A percentile compares a stretch with the other conserved stretches of the same genome.
These are phyloP conservation scores for Theristicus caerulescens DNA, from an alignment of 2,113 vertebrate species.

Conservation along the genomic window DNA sequence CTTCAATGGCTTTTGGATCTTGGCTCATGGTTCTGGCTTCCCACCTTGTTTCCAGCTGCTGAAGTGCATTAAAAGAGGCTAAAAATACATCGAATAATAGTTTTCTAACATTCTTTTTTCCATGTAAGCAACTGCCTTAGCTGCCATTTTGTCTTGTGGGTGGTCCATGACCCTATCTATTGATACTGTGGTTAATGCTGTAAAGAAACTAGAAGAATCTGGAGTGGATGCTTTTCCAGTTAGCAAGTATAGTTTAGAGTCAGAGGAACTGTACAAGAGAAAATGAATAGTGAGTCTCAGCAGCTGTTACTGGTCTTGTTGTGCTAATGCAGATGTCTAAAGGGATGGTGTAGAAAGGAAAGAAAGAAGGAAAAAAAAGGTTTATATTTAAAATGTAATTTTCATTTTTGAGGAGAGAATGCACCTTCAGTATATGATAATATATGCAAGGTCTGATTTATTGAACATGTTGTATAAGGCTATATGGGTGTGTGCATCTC, in stretches of 20 bases:
- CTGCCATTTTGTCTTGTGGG: neutral
- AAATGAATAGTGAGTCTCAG: neutral
- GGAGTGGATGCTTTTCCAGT: neutral
- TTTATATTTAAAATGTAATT: neutral
- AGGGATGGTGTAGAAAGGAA: neutral
- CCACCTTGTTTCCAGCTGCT: conserved; percentile 51
- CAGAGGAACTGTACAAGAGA: neutral
- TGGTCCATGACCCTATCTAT: neutral
- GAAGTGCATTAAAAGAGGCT: neutral
- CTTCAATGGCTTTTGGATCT: neutral
- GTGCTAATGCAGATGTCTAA: neutral
- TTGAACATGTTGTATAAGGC: neutral
- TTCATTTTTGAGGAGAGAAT: neutral
- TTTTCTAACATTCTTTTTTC: neutral
- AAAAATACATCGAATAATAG: conserved; percentile 18
- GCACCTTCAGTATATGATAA: neutral
- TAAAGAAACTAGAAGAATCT: neutral
- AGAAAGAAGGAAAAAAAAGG: neutral
- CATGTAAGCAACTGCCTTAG: neutral
- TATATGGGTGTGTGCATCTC: neutral
- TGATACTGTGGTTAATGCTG: neutral
- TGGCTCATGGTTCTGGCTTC: neutral
- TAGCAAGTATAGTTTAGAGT: neutral
- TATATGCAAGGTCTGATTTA: neutral
- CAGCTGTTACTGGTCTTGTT: neutral